Conservation (phyloP, 2,888 invertebrate species). For the Pseudococcus viburni region DNA sequence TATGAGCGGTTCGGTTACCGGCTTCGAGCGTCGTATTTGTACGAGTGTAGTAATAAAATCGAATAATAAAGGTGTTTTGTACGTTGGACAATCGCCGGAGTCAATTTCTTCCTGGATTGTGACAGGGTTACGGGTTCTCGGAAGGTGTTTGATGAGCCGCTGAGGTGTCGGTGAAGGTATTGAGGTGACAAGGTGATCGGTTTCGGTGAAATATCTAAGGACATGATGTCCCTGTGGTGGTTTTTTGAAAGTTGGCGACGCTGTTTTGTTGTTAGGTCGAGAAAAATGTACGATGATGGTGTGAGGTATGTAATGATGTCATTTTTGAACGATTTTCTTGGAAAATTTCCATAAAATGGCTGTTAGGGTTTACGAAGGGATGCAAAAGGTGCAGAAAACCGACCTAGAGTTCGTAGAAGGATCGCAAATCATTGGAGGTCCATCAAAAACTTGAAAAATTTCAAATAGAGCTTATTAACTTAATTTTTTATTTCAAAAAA, state of each 20-base stretch:
- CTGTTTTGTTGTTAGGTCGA: too few relatives aligned
- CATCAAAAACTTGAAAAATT: too few relatives aligned
- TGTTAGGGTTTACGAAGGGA: too few relatives aligned
- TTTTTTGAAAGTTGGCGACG: not conserved
- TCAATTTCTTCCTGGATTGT: not conserved
- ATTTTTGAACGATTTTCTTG: too few relatives aligned
- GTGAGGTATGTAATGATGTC: too few relatives aligned
- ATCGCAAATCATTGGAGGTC: too few relatives aligned
- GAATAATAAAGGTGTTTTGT: not conserved
- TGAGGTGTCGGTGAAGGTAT: not conserved
- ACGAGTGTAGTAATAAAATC: not conserved
- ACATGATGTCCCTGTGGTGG: not conserved
- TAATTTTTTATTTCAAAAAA: too few relatives aligned
- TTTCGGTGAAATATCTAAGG: not conserved
- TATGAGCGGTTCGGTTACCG: slow-evolving; percentile 8
- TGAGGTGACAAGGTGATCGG: not conserved
- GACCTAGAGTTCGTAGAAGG: too few relatives aligned
- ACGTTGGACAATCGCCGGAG: not conserved
- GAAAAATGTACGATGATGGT: too few relatives aligned
- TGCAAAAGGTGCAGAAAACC: too few relatives aligned
- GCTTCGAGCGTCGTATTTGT: not conserved
- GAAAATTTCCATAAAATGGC: too few relatives aligned
- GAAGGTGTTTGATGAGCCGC: not conserved
- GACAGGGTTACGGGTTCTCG: not conserved
- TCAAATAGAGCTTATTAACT: too few relatives aligned